These are phyloP conservation scores for Anguilla obscura DNA, from an alignment of 2,797 vertebrate genomes.

Conservation along the genomic window DNA sequence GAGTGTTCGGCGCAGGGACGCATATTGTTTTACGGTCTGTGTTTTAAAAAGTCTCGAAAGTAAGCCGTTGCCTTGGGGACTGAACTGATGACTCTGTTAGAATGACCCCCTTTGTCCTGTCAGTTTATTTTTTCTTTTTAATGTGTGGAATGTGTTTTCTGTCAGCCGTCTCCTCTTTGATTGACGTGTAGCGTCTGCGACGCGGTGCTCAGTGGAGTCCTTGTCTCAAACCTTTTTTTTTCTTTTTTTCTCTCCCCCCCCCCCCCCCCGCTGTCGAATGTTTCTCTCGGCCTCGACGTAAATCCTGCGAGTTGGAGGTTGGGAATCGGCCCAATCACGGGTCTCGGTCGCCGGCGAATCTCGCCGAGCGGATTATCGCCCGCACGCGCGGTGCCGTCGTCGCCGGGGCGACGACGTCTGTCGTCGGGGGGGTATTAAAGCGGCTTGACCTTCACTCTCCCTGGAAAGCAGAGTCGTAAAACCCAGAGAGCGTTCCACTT, in stretches of 20 bases:
- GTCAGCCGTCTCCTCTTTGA: not conserved
- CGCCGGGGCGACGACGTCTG: not conserved
- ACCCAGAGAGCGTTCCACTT: not conserved
- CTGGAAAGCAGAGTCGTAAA: not conserved
- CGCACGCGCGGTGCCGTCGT: not conserved
- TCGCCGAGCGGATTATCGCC: not conserved
- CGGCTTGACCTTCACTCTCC: not conserved
- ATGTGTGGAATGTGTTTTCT: not conserved
- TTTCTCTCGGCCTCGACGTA: slow-evolving; percentile 3
- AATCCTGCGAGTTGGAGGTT: not conserved
- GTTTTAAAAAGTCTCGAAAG: not conserved
- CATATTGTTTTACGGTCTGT: not conserved
- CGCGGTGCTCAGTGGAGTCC: not conserved
- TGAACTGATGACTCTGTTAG: not conserved
- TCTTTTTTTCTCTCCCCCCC: not conserved
- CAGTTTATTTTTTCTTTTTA: not conserved
- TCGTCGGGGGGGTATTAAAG: not conserved
- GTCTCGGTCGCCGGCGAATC: not conserved
- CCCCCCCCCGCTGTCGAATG: not conserved
- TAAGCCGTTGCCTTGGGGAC: not conserved
- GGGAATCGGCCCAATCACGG: not conserved
- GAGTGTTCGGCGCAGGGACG: not conserved
- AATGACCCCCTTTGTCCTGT: not conserved
- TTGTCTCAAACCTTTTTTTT: not conserved
- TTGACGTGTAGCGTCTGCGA: not conserved